A percentile compares a stretch with the other conserved stretches of the same genome.
These are phyloP conservation scores for Galeruca laticollis DNA, from an alignment of 2,888 invertebrate species.

Conservation along the genomic window DNA sequence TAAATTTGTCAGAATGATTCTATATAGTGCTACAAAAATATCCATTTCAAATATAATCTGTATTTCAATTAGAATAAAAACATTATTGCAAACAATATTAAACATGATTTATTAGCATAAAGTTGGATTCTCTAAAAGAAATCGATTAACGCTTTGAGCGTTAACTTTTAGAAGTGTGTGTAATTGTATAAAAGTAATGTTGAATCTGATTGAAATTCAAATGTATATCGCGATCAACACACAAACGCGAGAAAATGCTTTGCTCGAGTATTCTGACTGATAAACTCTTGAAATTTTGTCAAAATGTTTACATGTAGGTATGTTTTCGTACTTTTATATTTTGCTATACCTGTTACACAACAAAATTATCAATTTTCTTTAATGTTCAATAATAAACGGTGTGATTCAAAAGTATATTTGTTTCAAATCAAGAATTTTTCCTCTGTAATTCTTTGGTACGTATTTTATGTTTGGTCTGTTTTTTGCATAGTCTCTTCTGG, in stretches of 20 bases:
- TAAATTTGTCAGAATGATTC: no score
- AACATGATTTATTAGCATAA: no score
- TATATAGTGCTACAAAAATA: no score
- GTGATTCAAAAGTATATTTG: slow-evolving; percentile 44
- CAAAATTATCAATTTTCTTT: slow-evolving; percentile 46
- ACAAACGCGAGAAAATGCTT: no score
- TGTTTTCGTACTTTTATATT: slow-evolving; percentile 41
- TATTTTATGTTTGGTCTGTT: slow-evolving; percentile 41
- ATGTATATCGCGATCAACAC: no score
- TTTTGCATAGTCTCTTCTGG: slow-evolving; percentile 32
- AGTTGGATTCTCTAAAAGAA: no score
- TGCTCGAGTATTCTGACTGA: slow-evolving; percentile 33
- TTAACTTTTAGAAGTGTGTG: no score
- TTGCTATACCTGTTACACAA: slow-evolving; percentile 25
- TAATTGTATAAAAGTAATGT: no score
- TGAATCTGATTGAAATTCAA: no score
- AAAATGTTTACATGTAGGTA: slow-evolving; percentile 26
- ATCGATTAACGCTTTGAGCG: no score
- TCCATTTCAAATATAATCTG: no score
- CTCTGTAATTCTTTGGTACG: slow-evolving; percentile 35
- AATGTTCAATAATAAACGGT: slow-evolving; percentile 48
- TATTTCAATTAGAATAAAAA: slow-evolving; percentile 3
- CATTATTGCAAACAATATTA: no score
- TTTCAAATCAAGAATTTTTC: slow-evolving; percentile 26
- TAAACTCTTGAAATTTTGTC: slow-evolving; percentile 15